phyloP scores from a whole-genome alignment of 2,797 vertebrate species.

The Cryptoblepharus egeriae region DNA sequence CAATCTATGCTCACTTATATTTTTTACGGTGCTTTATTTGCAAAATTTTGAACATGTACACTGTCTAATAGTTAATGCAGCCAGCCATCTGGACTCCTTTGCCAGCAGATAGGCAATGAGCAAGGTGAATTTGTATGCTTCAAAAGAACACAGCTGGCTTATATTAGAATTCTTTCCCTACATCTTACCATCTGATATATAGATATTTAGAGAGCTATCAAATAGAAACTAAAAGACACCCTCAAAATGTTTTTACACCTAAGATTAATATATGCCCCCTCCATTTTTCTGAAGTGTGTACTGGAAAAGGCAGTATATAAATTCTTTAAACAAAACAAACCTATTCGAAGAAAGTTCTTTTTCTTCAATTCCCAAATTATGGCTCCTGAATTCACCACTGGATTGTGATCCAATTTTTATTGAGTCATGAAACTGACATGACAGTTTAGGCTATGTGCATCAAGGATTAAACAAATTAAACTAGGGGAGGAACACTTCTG shows the following conservation, averaged over 20 bases:
- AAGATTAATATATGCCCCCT: neutral
- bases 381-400: too few species aligned
- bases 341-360: neutral
- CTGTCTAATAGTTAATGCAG: slow-evolving; percentile 27
- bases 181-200: neutral
- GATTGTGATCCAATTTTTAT: too few species aligned
- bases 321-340: neutral
- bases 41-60: slow-evolving; percentile 36
- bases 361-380: neutral
- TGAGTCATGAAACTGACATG: too few species aligned
- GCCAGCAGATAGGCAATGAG: slow-evolving; percentile 34
- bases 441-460: too few species aligned
- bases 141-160: slow-evolving; percentile 27
- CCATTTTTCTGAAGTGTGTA: neutral
- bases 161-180: slow-evolving; percentile 21
- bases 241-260: slow-evolving; percentile 1
- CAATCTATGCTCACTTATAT: slow-evolving; percentile 49
- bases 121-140: slow-evolving; percentile 43
- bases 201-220: neutral
- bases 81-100: slow-evolving; percentile 31
- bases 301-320: too few species aligned
- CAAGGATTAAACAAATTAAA: too few species aligned
- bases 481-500: too few species aligned
- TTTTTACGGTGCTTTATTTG: slow-evolving; percentile 20
- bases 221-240: slow-evolving; percentile 12